phyloP scores from a whole-genome alignment of 1,140 invertebrate genomes.

The Thaumatotibia leucotreta region DNA sequence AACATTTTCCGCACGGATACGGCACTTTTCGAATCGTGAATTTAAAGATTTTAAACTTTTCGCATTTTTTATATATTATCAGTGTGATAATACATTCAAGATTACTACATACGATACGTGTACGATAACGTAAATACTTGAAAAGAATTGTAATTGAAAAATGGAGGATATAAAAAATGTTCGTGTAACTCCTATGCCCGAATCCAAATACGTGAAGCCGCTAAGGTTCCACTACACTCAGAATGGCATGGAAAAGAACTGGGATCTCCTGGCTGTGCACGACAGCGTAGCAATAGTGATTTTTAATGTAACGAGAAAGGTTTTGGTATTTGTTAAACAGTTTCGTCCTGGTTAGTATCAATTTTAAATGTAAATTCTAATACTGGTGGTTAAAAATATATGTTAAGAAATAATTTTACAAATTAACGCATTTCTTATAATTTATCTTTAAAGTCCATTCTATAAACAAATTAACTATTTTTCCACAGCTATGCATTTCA shows the following conservation, averaged over 20 bases:
- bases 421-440: no score
- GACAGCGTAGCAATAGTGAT: constrained; percentile 90
- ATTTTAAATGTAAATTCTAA: constrained; percentile 7
- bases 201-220: constrained; percentile 84
- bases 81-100: neutral
- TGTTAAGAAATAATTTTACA: constrained; percentile 17
- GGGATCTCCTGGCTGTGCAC: constrained; percentile 83
- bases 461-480: no score
- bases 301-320: constrained; percentile 86
- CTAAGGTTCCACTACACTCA: constrained; percentile 82
- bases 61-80: neutral
- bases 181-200: constrained; percentile 78
- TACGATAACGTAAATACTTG: neutral
- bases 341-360: constrained; percentile 86
- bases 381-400: neutral
- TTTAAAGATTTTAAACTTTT: no score
- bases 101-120: no score
- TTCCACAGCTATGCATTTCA: constrained; percentile 82
- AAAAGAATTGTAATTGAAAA: neutral
- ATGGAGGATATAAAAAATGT: constrained; percentile 50
- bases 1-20: no score
- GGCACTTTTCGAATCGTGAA: no score
- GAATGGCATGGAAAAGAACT: constrained; percentile 80
- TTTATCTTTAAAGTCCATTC: no score
- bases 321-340: constrained; percentile 92